Percentiles rank a stretch among this genome's conserved stretches.
Conservation (phyloP, 2,888 invertebrate genomes). For the Pheosia tremula region DNA sequence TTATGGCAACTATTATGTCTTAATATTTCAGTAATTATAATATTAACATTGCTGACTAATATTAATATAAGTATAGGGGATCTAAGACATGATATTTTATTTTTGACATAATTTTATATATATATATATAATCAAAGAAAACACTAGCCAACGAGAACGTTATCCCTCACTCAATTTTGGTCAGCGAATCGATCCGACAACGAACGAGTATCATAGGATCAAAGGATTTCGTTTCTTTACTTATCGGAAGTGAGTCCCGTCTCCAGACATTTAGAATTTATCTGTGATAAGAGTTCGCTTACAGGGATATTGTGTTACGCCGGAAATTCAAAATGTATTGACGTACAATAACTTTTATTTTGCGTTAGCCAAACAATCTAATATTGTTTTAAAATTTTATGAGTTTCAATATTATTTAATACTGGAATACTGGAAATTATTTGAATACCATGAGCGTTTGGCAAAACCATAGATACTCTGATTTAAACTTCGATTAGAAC, state of each 20-base stretch:
- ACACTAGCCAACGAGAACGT: not conserved
- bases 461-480: too few species aligned
- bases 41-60: too few species aligned
- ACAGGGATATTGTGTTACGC: constrained; percentile 48
- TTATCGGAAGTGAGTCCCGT: constrained; percentile 16
- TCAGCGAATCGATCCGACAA: constrained; percentile 19
- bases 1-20: not conserved
- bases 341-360: too few species aligned
- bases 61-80: too few species aligned
- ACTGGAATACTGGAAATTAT: too few species aligned
- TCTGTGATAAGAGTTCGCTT: constrained; percentile 21
- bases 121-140: not conserved
- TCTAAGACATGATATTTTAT: too few species aligned
- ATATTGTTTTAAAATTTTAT: too few species aligned
- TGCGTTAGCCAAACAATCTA: too few species aligned
- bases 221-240: constrained; percentile 24
- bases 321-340: constrained; percentile 6
- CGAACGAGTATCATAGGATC: constrained; percentile 8
- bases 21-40: too few species aligned
- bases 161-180: not conserved
- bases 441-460: too few species aligned
- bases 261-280: constrained; percentile 14
- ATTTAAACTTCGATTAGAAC: too few species aligned
- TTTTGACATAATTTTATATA: not conserved
- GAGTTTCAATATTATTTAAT: too few species aligned